Evolutionary conservation across 2,113 vertebrate species (phyloP), one percentile per base, ranked within the genome.

Genomic region (Prochilodus magdalenae): DNA sequence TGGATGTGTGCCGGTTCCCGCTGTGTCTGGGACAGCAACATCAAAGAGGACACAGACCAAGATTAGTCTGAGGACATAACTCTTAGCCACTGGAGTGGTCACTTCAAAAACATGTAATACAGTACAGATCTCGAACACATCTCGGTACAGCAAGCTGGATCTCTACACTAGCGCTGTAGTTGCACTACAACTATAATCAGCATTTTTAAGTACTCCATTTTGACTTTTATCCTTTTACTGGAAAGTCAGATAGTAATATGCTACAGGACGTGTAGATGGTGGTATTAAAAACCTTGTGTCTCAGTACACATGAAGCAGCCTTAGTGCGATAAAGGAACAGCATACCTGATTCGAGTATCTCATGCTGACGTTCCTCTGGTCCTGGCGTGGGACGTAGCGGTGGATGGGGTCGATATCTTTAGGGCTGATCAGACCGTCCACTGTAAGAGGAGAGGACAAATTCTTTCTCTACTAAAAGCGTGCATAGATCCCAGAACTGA

Each of bases 311-410:
- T 44, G 40, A 44, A 10, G 8, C 8, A 36, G 33, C 33, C 33
- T 36, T 36, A 6, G 33, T 36, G 33, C 3, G 33, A 36, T 36
- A 6, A 36, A 36, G 33, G 8, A 49, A 1, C 29, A 29, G n/a
- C 11, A 22, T 82, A 99, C 98, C 97, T 97, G 97, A 86, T 99
- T 99, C 33, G 98, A 99, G 91, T 96, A 99, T 70, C 98, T 91
- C 97, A 99, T 97, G 90, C 96, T 96, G 88, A 99, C 95, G 0
- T 98, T 98, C 59, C 98, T 92, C 81, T 98, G 98, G 78, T 96
- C 95, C 86, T 96, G 89, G 4, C 88, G 90, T 4, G 96, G 89
- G 0, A 99, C 73, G 0, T 97, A 96, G 26, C 98, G 97, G 30
- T 95, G 95, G 3, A 97, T 55, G 13, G 98, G 98, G 90, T 99